A percentile compares a stretch with the other conserved stretches of the same genome.
Evolutionary conservation across 2,113 vertebrate genomes (phyloP).

Genomic region (Acanthisitta chloris): DNA sequence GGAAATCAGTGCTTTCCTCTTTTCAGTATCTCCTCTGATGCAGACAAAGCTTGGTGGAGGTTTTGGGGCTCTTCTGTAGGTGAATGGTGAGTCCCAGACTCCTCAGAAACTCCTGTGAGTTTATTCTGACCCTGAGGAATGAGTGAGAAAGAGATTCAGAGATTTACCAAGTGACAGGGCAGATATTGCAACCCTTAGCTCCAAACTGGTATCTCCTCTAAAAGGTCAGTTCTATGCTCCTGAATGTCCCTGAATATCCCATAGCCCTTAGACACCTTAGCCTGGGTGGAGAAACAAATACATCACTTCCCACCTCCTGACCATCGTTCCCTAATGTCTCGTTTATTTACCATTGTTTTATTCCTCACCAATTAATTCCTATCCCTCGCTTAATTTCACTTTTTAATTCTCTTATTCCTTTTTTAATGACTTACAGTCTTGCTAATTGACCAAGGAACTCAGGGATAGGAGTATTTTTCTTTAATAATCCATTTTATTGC

Average conservation of each 20-base stretch:
- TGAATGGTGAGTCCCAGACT: neutral
- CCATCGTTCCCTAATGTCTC: neutral
- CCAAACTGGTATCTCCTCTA: neutral
- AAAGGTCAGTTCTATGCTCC: neutral
- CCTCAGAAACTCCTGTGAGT: neutral
- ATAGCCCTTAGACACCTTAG: neutral
- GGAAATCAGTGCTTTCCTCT: neutral
- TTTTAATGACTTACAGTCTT: constrained; percentile 6
- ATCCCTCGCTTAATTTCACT: neutral
- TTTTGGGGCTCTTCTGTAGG: neutral
- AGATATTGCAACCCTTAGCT: neutral
- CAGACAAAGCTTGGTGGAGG: neutral
- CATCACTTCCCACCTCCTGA: neutral
- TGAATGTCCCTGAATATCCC: neutral
- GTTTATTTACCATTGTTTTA: neutral
- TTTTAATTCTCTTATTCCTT: constrained; percentile 21
- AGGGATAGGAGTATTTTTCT: neutral
- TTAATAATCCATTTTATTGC: constrained; percentile 48
- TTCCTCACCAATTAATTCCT: neutral
- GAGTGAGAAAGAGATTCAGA: neutral
- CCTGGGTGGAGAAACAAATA: neutral
- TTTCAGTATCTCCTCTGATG: neutral
- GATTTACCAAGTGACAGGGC: neutral
- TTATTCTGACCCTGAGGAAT: neutral
- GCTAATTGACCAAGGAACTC: constrained; percentile 47